Evolutionary conservation across 2,113 vertebrate species (phyloP), one percentile per base, ranked within the genome.

Genomic region (Lycocorax pyrrhopterus): DNA sequence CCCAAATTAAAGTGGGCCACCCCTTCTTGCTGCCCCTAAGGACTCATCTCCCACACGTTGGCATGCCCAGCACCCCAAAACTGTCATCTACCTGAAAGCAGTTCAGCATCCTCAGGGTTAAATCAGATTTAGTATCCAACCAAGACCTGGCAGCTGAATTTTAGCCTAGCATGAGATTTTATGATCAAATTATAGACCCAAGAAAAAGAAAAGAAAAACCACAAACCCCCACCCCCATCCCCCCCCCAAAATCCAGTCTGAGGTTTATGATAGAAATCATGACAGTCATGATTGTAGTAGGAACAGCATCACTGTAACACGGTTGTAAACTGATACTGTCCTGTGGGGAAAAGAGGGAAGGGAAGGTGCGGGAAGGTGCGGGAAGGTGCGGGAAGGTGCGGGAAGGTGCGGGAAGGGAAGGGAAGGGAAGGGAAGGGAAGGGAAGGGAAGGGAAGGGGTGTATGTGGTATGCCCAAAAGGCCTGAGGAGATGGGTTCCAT

Each of bases 251-350:
- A 32, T 52, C 55, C 37, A 16, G 14, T 66, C 35, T 14, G 1
- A 88, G 21, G 27, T 87, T 93, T 93, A 78, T 81, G 90, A 90
- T 83, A 85, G 78, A 96, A 96, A 95, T 88, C 51, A 62, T 87
- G 66, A 76, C 74, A 76, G 29, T 55, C 37, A 5, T 77, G 52
- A 89, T 47, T 94, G 80, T 67, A 81, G 94, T 84, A 90, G 92
- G 67, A 93, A 35, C 58, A 87, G 23, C 87, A 84, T 94, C 69
- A 63, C 47, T 46, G 68, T 18, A 82, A 63, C 32, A 44, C 13
- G 29, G 46, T 33, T 9, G 0, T 87, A 78, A 87, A 93, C 69
- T 55, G 64, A 77, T 73, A 78, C 52, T 0, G 17, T 82, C 60
- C 91, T 59, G 43, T 1, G 0, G 93, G 80, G 84, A 62, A 16